Conservation (phyloP, 2,113 vertebrate genomes). For the human region GRCh38 chr5:167126001-167126500, state of each 20-base stretch:
- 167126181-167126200: slow-evolving; percentile 13
- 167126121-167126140: background rate
- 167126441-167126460: background rate
- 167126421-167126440: background rate
- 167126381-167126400: background rate
- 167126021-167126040: background rate
- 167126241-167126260: background rate
- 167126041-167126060: background rate
- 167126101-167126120: background rate
- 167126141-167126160: background rate
- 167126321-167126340: background rate
- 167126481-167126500: background rate
- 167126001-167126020: background rate
- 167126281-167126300: background rate
- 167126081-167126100: background rate
- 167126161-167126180: background rate
- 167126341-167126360: background rate
- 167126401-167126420: background rate
- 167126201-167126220: background rate
- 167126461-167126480: background rate
- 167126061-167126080: background rate
- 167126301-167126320: background rate
- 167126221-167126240: background rate
- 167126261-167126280: background rate
- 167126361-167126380: background rate